These are phyloP conservation scores for Augiades crinisus DNA, from an alignment of 2,888 invertebrate species.

Conservation along the genomic window DNA sequence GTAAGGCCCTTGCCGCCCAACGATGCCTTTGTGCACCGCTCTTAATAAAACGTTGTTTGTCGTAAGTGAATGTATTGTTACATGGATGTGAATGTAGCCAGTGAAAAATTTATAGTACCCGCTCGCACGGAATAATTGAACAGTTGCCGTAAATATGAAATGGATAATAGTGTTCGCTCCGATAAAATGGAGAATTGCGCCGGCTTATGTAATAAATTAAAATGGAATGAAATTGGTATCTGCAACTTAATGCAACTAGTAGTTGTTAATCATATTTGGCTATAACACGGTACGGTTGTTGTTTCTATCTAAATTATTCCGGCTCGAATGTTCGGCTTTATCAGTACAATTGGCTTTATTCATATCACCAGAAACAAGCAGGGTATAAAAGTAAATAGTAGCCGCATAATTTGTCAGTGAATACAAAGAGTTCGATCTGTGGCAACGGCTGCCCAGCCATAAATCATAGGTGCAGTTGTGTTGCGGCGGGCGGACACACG, in stretches of 20 bases:
- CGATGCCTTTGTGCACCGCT: slow-evolving; percentile 50
- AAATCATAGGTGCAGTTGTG: slow-evolving; percentile 66
- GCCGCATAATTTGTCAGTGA: slow-evolving; percentile 68
- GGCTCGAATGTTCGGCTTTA: slow-evolving; percentile 17
- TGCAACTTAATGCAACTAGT: slow-evolving; percentile 21
- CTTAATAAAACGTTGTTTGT: slow-evolving; percentile 69
- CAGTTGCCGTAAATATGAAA: slow-evolving; percentile 37
- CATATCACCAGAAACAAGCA: slow-evolving; percentile 23
- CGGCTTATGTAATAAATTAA: slow-evolving; percentile 20
- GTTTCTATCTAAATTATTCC: slow-evolving; percentile 25
- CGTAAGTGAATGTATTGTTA: slow-evolving; percentile 60
- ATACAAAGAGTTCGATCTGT: slow-evolving; percentile 66
- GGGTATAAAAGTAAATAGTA: slow-evolving; percentile 60
- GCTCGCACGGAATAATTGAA: slow-evolving; percentile 35
- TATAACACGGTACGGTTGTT: slow-evolving; percentile 18
- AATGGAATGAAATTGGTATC: slow-evolving; percentile 22
- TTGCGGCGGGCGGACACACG: slow-evolving; percentile 49
- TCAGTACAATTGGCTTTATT: slow-evolving; percentile 21
- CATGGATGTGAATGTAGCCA: slow-evolving; percentile 48
- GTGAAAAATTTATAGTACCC: slow-evolving; percentile 55
- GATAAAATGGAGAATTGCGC: slow-evolving; percentile 18
- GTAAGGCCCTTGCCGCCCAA: slow-evolving; percentile 40
- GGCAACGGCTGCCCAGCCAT: slow-evolving; percentile 50
- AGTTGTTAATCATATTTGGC: slow-evolving; percentile 27
- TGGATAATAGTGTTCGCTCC: slow-evolving; percentile 18